Evolutionary conservation across 2,113 vertebrate genomes (phyloP).

Genomic region (Tetrao urogallus): DNA sequence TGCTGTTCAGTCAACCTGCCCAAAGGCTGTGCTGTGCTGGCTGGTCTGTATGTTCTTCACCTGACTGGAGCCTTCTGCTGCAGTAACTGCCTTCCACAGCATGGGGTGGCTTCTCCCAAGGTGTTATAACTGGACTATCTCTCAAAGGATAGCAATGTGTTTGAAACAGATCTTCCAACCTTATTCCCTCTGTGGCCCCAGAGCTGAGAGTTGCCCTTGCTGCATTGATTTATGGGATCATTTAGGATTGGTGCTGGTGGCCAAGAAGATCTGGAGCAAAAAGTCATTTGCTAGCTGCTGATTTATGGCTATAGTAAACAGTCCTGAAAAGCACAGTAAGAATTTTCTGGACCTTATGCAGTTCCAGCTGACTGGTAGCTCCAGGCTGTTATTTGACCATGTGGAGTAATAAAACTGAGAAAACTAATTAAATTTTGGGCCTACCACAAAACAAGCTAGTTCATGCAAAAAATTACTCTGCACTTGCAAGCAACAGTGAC

Average conservation of each 20-base stretch:
- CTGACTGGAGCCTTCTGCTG: not conserved
- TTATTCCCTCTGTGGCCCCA: not conserved
- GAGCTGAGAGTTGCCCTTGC: not conserved
- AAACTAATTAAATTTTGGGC: constrained; percentile 52
- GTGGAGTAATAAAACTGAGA: constrained; percentile 44
- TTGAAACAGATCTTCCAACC: not conserved
- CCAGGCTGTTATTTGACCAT: constrained; percentile 24
- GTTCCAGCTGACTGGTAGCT: constrained; percentile 39
- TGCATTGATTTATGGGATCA: not conserved
- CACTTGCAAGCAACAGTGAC: not conserved
- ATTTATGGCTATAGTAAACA: constrained; percentile 29
- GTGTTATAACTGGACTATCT: not conserved
- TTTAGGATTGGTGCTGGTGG: constrained; percentile 1
- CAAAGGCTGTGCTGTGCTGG: not conserved
- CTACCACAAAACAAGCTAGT: constrained; percentile 36
- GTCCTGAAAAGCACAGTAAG: constrained; percentile 22
- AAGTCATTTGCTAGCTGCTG: constrained; percentile 26
- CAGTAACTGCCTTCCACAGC: not conserved
- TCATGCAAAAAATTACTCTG: constrained; percentile 7
- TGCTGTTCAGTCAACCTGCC: not conserved
- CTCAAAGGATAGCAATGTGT: not conserved
- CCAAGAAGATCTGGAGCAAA: constrained; percentile 8
- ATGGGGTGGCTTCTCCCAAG: not conserved
- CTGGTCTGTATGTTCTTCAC: not conserved
- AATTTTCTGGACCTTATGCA: not conserved